phyloP scores from a whole-genome alignment of 2,113 vertebrate species.

The Stigmatopora argus region DNA sequence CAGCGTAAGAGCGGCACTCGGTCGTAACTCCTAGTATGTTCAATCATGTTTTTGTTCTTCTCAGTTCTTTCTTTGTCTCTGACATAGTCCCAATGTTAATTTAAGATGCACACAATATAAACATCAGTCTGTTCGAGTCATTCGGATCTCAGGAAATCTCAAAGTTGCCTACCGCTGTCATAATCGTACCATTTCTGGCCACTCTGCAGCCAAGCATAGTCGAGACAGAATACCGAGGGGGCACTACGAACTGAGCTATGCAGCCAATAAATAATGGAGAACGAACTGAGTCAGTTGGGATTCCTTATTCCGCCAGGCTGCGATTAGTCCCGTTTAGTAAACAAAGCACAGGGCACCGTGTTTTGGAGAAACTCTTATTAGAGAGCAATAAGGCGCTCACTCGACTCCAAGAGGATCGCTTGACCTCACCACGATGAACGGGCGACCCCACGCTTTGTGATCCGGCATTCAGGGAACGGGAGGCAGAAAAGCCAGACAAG shows the following conservation, averaged over 20 bases:
- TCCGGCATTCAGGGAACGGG: conserved; percentile 55
- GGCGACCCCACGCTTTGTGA: conserved; percentile 41
- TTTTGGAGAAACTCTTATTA: conserved; percentile 76
- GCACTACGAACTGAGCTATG: conserved; percentile 5
- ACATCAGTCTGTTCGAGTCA: background rate
- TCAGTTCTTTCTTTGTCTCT: too few species aligned
- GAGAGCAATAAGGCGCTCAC: conserved; percentile 70
- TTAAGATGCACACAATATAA: background rate
- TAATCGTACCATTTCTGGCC: conserved; percentile 52
- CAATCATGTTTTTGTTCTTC: too few species aligned
- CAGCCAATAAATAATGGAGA: conserved; percentile 64
- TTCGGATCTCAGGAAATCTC: background rate
- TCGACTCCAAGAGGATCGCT: conserved; percentile 61
- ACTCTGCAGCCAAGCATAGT: conserved; percentile 18
- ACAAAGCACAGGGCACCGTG: conserved; percentile 76
- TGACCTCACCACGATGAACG: conserved; percentile 50
- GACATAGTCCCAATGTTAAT: too few species aligned
- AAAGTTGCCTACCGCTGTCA: background rate
- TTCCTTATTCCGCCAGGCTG: conserved; percentile 71
- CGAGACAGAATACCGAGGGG: conserved; percentile 6
- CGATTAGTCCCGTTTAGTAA: conserved; percentile 70
- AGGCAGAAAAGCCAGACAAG: conserved; percentile 44
- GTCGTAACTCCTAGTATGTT: too few species aligned
- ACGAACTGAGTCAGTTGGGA: conserved; percentile 71
- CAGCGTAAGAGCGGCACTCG: too few species aligned